Conservation (phyloP, 1,140 invertebrate species). For the Neodiprion pinetum region DNA sequence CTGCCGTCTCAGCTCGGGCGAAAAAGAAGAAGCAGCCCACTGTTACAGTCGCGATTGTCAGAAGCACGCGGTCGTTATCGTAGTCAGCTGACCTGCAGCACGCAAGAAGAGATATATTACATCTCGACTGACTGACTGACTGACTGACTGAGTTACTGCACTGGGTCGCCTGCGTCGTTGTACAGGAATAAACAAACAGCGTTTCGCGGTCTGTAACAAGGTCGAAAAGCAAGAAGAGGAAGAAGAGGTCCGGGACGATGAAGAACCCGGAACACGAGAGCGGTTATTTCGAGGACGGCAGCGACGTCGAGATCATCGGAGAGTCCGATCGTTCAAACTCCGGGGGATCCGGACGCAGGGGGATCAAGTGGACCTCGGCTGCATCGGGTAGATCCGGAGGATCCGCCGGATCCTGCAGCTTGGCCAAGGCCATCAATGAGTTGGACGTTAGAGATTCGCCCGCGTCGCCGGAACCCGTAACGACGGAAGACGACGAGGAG, state of each 20-base stretch:
- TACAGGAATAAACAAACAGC: no score
- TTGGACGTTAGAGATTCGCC: constrained; percentile 41
- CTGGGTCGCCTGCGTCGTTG: no score
- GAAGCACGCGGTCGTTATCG: no score
- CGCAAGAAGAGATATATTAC: no score
- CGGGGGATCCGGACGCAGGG: neutral
- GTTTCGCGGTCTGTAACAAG: neutral
- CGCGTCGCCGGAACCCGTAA: constrained; percentile 40
- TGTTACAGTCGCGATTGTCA: no score
- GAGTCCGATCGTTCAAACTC: neutral
- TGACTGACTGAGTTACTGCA: no score
- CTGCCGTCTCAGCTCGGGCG: no score
- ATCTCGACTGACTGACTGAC: no score
- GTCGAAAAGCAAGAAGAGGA: neutral
- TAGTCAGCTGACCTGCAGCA: no score
- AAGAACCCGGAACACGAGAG: constrained; percentile 53
- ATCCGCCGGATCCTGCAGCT: constrained; percentile 33
- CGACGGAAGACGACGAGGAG: neutral
- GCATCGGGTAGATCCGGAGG: constrained; percentile 3
- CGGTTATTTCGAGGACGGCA: constrained; percentile 52
- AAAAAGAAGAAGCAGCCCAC: no score
- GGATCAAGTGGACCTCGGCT: constrained; percentile 11
- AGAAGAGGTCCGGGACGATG: constrained; percentile 27
- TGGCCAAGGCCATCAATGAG: constrained; percentile 39
- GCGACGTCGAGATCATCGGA: constrained; percentile 39